These are phyloP conservation scores for Sebastes taczanowskii DNA, from an alignment of 2,797 vertebrate genomes.

Conservation along the genomic window DNA sequence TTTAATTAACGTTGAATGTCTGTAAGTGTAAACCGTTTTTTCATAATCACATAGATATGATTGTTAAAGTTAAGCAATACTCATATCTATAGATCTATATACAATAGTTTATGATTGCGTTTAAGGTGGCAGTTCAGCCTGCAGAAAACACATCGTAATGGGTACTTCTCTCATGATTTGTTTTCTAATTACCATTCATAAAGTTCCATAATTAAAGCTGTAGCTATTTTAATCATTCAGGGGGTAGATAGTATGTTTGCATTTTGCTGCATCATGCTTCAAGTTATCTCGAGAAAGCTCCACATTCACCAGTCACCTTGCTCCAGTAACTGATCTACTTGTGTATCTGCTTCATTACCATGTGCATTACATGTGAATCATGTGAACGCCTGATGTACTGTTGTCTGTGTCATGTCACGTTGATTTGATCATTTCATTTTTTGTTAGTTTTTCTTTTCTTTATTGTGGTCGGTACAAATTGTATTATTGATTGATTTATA, in stretches of 20 bases:
- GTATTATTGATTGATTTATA: not conserved
- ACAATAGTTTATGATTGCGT: slow-evolving; percentile 22
- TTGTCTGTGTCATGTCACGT: slow-evolving; percentile 5
- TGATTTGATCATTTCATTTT: slow-evolving; percentile 18
- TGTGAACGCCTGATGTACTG: not conserved
- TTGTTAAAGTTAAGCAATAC: slow-evolving; percentile 73
- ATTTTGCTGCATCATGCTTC: slow-evolving; percentile 8
- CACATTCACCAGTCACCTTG: not conserved
- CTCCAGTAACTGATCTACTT: not conserved
- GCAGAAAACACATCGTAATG: not conserved
- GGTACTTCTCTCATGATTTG: not conserved
- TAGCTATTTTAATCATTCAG: slow-evolving; percentile 3
- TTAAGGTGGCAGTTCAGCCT: not conserved
- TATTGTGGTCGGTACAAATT: not conserved
- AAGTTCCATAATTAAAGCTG: not conserved
- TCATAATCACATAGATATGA: slow-evolving; percentile 56
- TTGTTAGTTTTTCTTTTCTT: not conserved
- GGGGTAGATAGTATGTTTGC: not conserved
- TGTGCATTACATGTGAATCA: slow-evolving; percentile 12
- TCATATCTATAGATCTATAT: slow-evolving; percentile 52
- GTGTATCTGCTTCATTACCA: slow-evolving; percentile 10
- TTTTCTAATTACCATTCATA: not conserved
- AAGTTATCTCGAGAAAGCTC: not conserved
- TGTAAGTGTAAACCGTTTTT: slow-evolving; percentile 21
- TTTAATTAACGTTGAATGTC: slow-evolving; percentile 50